A percentile compares a stretch with the other conserved stretches of the same genome.
These are phyloP conservation scores for Crotophaga sulcirostris DNA, from an alignment of 2,113 vertebrate genomes.

Conservation along the genomic window DNA sequence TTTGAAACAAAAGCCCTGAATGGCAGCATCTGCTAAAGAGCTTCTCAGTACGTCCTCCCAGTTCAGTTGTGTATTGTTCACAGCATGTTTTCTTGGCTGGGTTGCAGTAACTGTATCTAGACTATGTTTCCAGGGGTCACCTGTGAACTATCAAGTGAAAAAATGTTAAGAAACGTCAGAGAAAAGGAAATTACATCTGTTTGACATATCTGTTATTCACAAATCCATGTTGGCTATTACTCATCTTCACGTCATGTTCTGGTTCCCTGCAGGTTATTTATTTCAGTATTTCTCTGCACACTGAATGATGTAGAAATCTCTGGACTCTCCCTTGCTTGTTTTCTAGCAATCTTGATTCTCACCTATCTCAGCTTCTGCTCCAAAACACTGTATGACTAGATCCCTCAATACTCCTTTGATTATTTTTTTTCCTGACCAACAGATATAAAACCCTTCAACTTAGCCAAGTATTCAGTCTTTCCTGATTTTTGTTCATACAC, in stretches of 20 bases:
- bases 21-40: background rate
- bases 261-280: background rate
- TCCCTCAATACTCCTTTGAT: background rate
- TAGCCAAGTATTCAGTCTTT: background rate
- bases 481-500: background rate
- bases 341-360: background rate
- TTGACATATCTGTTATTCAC: background rate
- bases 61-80: background rate
- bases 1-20: background rate
- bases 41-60: background rate
- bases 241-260: background rate
- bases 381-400: background rate
- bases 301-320: background rate
- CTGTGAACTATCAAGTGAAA: background rate
- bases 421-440: background rate
- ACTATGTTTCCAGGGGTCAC: background rate
- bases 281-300: background rate
- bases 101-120: background rate
- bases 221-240: background rate
- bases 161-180: background rate
- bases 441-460: background rate
- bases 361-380: background rate
- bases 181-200: background rate
- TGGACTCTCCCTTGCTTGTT: background rate
- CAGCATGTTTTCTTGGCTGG: background rate